Base-by-base conservation (phyloP, 2,888 invertebrate species). In the Sarcophaga variegata region DNA sequence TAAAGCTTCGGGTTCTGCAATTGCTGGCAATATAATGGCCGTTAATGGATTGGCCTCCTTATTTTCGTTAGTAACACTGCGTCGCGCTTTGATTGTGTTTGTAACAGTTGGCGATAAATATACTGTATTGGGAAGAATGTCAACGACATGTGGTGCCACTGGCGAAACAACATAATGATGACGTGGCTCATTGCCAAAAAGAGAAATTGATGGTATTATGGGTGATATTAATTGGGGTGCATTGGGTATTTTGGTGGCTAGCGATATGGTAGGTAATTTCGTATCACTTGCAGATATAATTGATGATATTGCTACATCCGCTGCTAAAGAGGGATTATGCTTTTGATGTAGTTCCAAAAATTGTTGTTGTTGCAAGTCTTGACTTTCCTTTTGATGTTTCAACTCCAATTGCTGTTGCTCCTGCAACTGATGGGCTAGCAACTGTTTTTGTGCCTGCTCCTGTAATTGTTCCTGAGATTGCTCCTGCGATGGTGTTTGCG, bases 151-250 rank as follows among this genome's bases (percentile, higher is more conserved):
- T 0, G 91, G 82, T 86, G 82, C 59, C 11, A 90, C 64, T 66
- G 92, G 92, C 10, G 91, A 89, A 74, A 92, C 81, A 17, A 90
- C 89, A 84, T 91, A 92, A 86, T 91, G 91, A 54, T 91, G 92
- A 59, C 92, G 89, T 3, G 91, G 91, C 70, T 92, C 92, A 80
- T 90, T 89, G 4, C 89, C 78, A 63, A 90, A 54, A 67, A 92
- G 90, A 0, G 92, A 78, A 64, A 69, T 83, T 17, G 62, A 71
- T 27, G 62, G 67, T 59, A 62, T 81, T 27, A 88, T 86, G 59
- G 89, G n/a, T 87, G 89, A 83, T 83, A 89, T 62, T 62, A 88
- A 86, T 4, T 79, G 59, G 2, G 79, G 47, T 49, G 70, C 14
- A 17, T 79, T 20, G 2, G 72, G n/a, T 4, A 77, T 37, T 67